Evolutionary conservation across 2,888 invertebrate genomes (phyloP), one percentile per base, ranked within the genome.

Genomic region (Timema podura): DNA sequence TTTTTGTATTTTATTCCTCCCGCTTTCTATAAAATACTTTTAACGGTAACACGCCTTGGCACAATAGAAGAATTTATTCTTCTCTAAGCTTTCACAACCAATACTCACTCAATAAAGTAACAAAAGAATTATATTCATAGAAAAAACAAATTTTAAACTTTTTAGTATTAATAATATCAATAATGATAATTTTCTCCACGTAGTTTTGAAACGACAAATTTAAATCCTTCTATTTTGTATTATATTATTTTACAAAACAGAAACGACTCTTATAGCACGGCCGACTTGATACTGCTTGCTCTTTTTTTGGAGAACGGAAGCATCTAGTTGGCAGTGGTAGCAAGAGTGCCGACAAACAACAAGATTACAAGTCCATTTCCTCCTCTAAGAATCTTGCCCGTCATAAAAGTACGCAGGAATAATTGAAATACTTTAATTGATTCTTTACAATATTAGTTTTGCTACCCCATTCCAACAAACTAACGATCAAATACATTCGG

Each of bases 61-160:
- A 69, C 68, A 68, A 30, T 70, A 45, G 61, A 68, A 67, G 47
- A 59, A 59, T 68, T 48, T 59, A 45, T 65, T 70, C 68, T 49
- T 64, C 11, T 46, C 45, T 65, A 64, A 47, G 47, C 57, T 66
- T 67, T 72, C 72, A 72, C 70, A 72, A 71, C 69, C 72, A 68
- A 64, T 69, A 71, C 66, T 72, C 71, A 67, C 70, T 71, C 68
- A 49, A 64, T 64, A 72, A 70, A 67, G 65, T 71, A 69, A 69
- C 61, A 71, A 69, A 66, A 70, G 44, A 61, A 68, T 45, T 64
- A 64, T 67, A 68, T 68, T 46, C 13, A 59, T 70, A 49, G 15
- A 65, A 64, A 16, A 68, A 70, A 61, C n/a, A 51, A 44, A 61
- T 61, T 30, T 9, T 30, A 9, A 61, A 44, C 45, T 61, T 61